These are phyloP conservation scores for Amphimedon queenslandica DNA, from an alignment of 37 sponge, comb jelly and placozoan species.

Conservation along the genomic window DNA sequence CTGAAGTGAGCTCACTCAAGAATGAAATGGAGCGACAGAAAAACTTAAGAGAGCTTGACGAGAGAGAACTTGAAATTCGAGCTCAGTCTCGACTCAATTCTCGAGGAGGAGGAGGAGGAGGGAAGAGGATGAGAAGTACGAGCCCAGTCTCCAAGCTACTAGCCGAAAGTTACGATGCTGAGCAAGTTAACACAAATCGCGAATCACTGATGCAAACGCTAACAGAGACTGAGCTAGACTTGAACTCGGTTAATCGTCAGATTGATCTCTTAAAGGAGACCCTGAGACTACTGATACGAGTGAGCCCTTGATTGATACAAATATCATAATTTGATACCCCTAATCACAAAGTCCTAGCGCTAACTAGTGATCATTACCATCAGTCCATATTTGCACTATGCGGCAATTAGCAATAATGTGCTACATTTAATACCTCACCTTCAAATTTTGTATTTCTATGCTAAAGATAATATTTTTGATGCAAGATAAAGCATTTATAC, in stretches of 20 bases:
- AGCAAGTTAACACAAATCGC: constrained; percentile 22
- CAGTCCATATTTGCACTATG: no score
- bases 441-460: no score
- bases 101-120: constrained; percentile 1
- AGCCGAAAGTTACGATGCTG: background rate
- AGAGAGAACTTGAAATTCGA: background rate
- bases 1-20: constrained; percentile 60
- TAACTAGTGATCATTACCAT: no score
- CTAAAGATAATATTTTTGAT: no score
- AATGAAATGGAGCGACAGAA: constrained; percentile 27
- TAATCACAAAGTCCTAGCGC: no score
- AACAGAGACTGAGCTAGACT: constrained; percentile 60
- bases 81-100: background rate
- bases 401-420: no score
- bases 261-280: constrained; percentile 25
- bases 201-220: constrained; percentile 48
- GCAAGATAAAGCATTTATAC: no score
- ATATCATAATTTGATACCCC: no score
- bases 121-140: constrained; percentile 17
- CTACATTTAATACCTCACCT: no score
- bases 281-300: constrained; percentile 53
- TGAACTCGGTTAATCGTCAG: constrained; percentile 33
- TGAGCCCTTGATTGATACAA: constrained; percentile 8
- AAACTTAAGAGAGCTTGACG: background rate
- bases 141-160: constrained; percentile 14